phyloP scores from a whole-genome alignment of 1,140 invertebrate species.

The Anastrepha obliqua region DNA sequence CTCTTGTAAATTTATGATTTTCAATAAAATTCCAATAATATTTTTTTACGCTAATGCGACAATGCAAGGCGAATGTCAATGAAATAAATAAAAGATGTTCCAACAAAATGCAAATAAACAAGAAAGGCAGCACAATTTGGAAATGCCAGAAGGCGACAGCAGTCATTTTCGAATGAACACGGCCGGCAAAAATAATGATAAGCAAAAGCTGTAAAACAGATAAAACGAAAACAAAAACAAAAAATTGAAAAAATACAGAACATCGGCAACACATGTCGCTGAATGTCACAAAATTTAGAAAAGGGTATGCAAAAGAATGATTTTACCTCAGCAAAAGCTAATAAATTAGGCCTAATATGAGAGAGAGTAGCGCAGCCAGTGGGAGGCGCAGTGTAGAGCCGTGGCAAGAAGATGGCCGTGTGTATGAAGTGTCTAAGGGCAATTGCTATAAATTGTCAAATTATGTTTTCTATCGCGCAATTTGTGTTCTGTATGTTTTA shows the following conservation, averaged over 20 bases:
- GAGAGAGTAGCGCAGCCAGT: not conserved
- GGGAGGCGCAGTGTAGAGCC: not conserved
- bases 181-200: conserved; percentile 27
- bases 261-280: conserved; percentile 44
- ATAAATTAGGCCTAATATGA: conserved; percentile 38
- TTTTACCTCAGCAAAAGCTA: not conserved
- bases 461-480: conserved; percentile 29
- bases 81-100: conserved; percentile 27
- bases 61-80: conserved; percentile 16
- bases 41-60: conserved; percentile 40
- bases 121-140: not conserved
- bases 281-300: conserved; percentile 19
- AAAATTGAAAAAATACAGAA: not conserved
- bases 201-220: not conserved
- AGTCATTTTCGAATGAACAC: conserved; percentile 7
- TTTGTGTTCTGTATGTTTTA: not conserved
- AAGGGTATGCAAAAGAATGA: not conserved
- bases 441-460: conserved; percentile 40
- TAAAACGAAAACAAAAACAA: not conserved
- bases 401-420: not conserved
- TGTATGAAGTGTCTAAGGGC: not conserved
- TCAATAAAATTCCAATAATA: conserved; percentile 40
- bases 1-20: conserved; percentile 39
- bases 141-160: conserved; percentile 35
- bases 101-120: conserved; percentile 14